A percentile compares a stretch with the other conserved stretches of the same genome.
These are phyloP conservation scores for Malacoctenus gilli DNA, from an alignment of 2,797 vertebrate genomes.

Conservation along the genomic window DNA sequence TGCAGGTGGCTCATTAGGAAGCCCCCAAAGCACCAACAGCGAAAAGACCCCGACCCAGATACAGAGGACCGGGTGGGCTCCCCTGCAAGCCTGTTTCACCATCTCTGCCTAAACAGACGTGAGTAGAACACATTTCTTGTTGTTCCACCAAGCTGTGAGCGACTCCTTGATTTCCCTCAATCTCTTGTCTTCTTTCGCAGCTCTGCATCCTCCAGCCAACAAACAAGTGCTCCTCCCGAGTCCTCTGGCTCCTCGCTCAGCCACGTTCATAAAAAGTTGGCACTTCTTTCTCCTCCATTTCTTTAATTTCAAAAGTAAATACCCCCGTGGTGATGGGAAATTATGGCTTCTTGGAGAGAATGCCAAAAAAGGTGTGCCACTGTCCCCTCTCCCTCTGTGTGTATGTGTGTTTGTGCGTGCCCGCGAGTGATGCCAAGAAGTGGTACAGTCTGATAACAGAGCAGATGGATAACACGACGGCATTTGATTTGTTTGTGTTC, in stretches of 20 bases:
- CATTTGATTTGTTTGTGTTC: slow-evolving; percentile 62
- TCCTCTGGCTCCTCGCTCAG: slow-evolving; percentile 20
- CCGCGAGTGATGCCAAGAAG: slow-evolving; percentile 43
- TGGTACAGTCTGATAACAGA: slow-evolving; percentile 53
- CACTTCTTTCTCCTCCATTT: slow-evolving; percentile 17
- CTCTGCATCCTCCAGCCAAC: slow-evolving; percentile 10
- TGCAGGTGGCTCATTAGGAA: too few relatives aligned
- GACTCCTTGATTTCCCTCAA: neutral
- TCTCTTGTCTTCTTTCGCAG: neutral
- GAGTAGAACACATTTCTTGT: too few relatives aligned
- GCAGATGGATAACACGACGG: slow-evolving; percentile 55
- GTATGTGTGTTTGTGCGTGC: slow-evolving; percentile 5
- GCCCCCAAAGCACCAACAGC: too few relatives aligned
- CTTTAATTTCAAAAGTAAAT: slow-evolving; percentile 59
- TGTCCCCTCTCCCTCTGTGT: neutral
- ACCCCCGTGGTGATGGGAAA: slow-evolving; percentile 45
- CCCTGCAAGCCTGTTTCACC: too few relatives aligned
- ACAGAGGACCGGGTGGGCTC: too few relatives aligned
- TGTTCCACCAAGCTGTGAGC: too few relatives aligned
- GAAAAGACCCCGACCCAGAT: too few relatives aligned
- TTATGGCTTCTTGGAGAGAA: slow-evolving; percentile 15
- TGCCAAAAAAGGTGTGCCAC: slow-evolving; percentile 46
- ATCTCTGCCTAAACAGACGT: too few relatives aligned
- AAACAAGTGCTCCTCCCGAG: slow-evolving; percentile 31
- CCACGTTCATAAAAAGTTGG: slow-evolving; percentile 25